phyloP scores from a whole-genome alignment of 2,113 vertebrate species.

The Turdus rufiventris region DNA sequence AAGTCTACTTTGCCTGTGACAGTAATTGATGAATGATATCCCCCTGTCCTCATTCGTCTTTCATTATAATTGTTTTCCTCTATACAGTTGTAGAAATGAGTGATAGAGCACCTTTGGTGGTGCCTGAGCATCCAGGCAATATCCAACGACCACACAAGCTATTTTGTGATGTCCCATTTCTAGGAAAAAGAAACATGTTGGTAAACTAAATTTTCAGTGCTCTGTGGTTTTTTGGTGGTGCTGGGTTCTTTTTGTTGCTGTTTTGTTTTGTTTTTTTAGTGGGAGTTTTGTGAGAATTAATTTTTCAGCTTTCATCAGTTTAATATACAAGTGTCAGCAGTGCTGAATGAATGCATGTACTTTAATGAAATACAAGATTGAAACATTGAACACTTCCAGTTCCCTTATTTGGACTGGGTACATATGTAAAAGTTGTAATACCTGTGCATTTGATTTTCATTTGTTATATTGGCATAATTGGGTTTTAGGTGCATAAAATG shows the following conservation, averaged over 20 bases:
- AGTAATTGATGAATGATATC: not conserved
- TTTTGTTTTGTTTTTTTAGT: not conserved
- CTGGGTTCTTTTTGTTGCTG: not conserved
- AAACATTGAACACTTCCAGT: not conserved
- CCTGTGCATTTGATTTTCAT: not conserved
- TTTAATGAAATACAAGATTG: not conserved
- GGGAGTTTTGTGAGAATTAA: not conserved
- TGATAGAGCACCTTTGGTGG: not conserved
- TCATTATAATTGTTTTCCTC: not conserved
- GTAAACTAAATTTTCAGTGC: not conserved
- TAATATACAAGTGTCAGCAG: not conserved
- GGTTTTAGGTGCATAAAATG: not conserved
- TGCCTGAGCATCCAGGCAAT: not conserved
- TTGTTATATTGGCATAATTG: not conserved
- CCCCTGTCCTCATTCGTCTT: not conserved
- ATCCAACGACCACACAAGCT: not conserved
- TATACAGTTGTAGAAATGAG: not conserved
- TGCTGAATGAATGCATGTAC: not conserved
- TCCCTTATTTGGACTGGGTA: not conserved
- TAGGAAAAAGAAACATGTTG: fast-evolving
- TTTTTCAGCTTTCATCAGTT: not conserved
- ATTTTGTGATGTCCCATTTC: not conserved
- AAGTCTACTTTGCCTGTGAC: not conserved
- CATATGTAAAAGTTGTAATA: not conserved
- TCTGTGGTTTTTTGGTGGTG: not conserved